Evolutionary conservation across 2,888 invertebrate species (phyloP), one percentile per base, ranked within the genome.

Genomic region (Sminthurinus aureus): DNA sequence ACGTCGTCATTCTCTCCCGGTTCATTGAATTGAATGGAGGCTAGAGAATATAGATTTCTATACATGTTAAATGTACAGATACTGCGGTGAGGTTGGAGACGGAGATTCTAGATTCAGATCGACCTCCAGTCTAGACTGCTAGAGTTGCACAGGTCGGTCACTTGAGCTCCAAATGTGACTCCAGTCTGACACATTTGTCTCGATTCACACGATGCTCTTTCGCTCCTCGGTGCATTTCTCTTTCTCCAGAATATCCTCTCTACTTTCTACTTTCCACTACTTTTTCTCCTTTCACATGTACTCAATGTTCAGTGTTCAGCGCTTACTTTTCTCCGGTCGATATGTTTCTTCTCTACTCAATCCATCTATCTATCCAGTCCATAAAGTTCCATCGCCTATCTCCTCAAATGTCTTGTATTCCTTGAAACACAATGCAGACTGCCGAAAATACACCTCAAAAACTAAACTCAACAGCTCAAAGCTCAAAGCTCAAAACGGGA

Each of bases 111-210:
- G 79, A 67, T 67, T 38, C 12, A 50, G n/a, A 26, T 38, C 79
- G 79, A 79, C 79, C 79, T n/a, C n/a, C n/a, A n/a, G n/a, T n/a
- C n/a, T n/a, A n/a, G n/a, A n/a, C n/a, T n/a, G n/a, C n/a, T 20
- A 20, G 9, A 79, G 79, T 79, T 51, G 50, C 69, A 79, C n/a
- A 51, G 79, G 79, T 79, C 79, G 51, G 79, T 79, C 79, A 77
- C 77, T 77, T 22, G 38, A 69, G 20, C 22, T 69, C 50, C 69
- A 20, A 79, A 71, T 50, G 67, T 38, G 79, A 66, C 69, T 78
- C 66, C 26, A 78, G 38, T 78, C 38, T 75, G 51, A 75, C 75
- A 75, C 75, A 78, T 78, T 26, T 51, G 38, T 38, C 38, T 38
- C 3, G 38, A 11, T 20, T 18, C 8, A 12, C 76, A n/a, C n/a